These are phyloP conservation scores for Daptonema setosum DNA, from an alignment of 2,888 invertebrate species.

Conservation along the genomic window DNA sequence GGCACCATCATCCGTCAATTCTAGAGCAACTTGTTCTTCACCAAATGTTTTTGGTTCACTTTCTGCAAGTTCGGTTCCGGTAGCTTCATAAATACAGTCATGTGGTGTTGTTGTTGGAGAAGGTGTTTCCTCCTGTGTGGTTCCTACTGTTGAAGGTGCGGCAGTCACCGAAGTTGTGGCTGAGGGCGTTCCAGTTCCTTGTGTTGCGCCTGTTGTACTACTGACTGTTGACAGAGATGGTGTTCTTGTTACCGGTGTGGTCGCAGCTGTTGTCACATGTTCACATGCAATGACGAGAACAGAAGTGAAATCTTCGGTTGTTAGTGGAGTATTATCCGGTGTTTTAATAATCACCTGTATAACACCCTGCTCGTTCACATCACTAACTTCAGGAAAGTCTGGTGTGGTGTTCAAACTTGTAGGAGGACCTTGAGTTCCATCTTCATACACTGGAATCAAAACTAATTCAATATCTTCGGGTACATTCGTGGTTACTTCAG, in stretches of 20 bases:
- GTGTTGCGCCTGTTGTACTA: neutral
- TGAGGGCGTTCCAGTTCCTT: no score
- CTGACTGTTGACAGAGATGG: neutral
- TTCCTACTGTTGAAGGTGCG: no score
- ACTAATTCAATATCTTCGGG: neutral
- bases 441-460: neutral
- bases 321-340: no score
- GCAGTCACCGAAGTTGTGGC: neutral
- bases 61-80: neutral
- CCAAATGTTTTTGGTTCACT: neutral
- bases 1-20: neutral
- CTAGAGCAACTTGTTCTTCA: neutral
- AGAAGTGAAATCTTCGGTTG: no score
- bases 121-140: no score
- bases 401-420: no score
- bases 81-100: neutral
- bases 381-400: no score
- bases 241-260: neutral
- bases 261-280: neutral
- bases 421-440: neutral
- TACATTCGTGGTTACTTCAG: neutral
- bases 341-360: no score
- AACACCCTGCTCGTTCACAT: no score
- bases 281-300: no score
- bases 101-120: no score